phyloP scores from a whole-genome alignment of 2,888 invertebrate species.

The Macrosiphum euphorbiae region DNA sequence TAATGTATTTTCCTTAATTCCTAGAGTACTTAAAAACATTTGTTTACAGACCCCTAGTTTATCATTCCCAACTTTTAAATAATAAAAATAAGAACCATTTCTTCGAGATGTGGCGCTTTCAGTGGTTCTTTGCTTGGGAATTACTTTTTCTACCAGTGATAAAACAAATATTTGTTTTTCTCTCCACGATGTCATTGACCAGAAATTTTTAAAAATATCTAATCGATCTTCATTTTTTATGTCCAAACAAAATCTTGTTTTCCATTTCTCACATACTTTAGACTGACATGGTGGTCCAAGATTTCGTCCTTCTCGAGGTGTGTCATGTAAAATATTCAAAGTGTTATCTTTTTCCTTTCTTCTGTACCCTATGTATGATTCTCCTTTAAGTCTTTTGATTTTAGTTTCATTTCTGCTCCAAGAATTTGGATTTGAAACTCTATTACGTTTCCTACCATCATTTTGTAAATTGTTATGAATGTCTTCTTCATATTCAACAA shows the following conservation, averaged over 20 bases:
- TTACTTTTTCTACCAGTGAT: not conserved
- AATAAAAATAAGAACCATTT: constrained; percentile 7
- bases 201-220: not conserved
- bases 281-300: not conserved
- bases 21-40: not conserved
- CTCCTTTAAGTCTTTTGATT: not conserved
- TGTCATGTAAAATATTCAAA: not conserved
- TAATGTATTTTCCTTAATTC: not conserved
- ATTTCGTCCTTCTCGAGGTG: not conserved
- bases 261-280: constrained; percentile 6
- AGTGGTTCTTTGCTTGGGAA: not conserved
- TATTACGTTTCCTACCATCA: not conserved
- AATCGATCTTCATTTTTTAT: constrained; percentile 2
- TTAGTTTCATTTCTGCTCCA: not conserved
- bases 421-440: not conserved
- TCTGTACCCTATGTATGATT: not conserved
- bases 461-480: not conserved
- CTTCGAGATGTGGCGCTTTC: not conserved
- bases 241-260: not conserved
- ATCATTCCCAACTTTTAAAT: not conserved
- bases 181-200: not conserved
- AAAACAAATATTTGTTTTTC: constrained; percentile 21
- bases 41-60: not conserved
- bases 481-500: not conserved
- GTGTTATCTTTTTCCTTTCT: not conserved